Evolutionary conservation across 2,113 vertebrate genomes (phyloP), one percentile per base, ranked within the genome.

Genomic region (Calyptomena viridis): DNA sequence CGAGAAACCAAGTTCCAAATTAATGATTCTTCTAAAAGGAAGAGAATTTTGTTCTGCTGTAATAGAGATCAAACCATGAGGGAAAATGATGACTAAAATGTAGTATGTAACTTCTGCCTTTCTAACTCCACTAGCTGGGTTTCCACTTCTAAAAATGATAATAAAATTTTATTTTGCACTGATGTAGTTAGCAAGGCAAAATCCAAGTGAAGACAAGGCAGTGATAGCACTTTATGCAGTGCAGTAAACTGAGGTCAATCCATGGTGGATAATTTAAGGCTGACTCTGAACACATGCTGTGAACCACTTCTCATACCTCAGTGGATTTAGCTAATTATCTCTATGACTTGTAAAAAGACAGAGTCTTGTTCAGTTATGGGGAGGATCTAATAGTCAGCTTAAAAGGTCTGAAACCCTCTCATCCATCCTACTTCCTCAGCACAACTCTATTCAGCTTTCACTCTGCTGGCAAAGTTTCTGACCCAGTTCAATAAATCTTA

Each of bases 321-420:
- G 30, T 52, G 58, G 72, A 92, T 89, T 93, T 78, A 92, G 55
- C n/a, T 90, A 87, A 93, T 92, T 93, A 93, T 59, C n/a, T 71
- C 39, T 55, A 39, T 23, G 44, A 52, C 60, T 74, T 94, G 56
- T 59, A 72, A 84, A 86, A 93, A 75, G n/a, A 58, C 31, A 18
- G 28, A 67, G 33, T 31, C 58, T 64, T 77, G 20, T n/a, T 74
- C 71, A 75, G 60, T 64, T 89, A 84, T 1, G 8, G 44, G n/a
- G 50, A 94, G 84, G 60, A 94, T 95, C 96, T 95, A 94, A 39
- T 37, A 47, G 60, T 55, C 69, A 87, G 56, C 14, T 79, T 84
- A 68, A 94, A 84, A 95, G 81, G 84, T 89, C 84, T 42, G n/a
- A 91, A 91, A 59, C 35, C 27, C 11, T 78, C 64, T 84, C 74